Base-by-base conservation (phyloP, 1,140 invertebrate genomes). In the Tetraneura akinire region DNA sequence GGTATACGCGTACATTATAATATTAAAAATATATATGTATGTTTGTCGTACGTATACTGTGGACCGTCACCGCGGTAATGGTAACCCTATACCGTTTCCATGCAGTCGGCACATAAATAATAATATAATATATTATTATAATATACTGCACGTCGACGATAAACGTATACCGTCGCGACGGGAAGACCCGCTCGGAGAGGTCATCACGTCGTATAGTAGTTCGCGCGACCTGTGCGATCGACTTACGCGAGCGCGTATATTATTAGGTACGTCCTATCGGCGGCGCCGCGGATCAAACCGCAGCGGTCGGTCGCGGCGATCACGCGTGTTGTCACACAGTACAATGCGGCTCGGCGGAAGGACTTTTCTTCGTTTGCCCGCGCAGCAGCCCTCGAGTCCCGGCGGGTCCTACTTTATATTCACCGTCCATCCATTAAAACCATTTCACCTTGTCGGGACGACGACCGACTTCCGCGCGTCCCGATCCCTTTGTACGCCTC, bases 391-490 rank as follows among this genome's bases (percentile, higher is more conserved):
- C 29, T 4, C 29, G 62, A 29, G 62, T 23, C 64, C 32, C 37
- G 32, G 23, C 42, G 32, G 64, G 21, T 21, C 64, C 64, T 68
- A 21, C n/a, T 68, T 68, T 68, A 68, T 68, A 68, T 68, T 68
- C 64, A 68, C 64, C 64, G 42, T 68, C 64, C 64, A 45, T 68
- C 64, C 64, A 68, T 68, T 68, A 68, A 68, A 68, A 68, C 64
- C 64, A n/a, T 45, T 68, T 45, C 64, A 13, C n/a, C 64, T 11
- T 6, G 60, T 62, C 60, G 14, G 8, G 29, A 6, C n/a, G 64
- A 4, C 37, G 37, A 13, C 21, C 37, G 32, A 64, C 13, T 14
- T n/a, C 11, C 62, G 16, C 29, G 11, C 23, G 13, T 16, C 57
- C 32, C 32, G n/a, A n/a, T 14, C 57, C 32, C 32, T n/a, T n/a